phyloP scores from a whole-genome alignment of 2,113 vertebrate species.

The Onychostruthus taczanowskii region DNA sequence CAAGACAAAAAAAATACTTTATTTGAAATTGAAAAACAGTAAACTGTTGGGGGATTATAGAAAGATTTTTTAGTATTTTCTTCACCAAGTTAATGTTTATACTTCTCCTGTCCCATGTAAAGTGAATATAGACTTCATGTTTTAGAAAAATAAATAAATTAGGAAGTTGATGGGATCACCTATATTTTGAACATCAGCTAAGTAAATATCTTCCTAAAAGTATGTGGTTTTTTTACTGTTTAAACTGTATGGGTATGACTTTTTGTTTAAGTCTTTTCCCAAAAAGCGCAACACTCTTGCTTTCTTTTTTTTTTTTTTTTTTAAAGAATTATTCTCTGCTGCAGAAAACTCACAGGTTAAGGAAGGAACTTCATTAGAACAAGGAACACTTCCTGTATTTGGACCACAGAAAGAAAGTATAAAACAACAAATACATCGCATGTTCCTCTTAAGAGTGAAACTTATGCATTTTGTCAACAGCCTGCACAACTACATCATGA shows the following conservation, averaged over 20 bases:
- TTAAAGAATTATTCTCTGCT: conserved; percentile 83
- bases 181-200: neutral
- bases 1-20: neutral
- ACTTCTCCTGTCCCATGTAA: neutral
- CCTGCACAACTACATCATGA: conserved; percentile 98
- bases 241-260: neutral
- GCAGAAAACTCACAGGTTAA: conserved; percentile 69
- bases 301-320: neutral
- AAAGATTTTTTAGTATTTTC: neutral
- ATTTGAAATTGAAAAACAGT: neutral
- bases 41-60: neutral
- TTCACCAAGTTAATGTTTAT: neutral
- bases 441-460: conserved; percentile 95
- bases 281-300: neutral
- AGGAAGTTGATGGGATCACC: neutral
- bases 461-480: conserved; percentile 99
- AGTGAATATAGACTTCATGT: neutral
- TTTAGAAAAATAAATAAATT: neutral
- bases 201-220: neutral
- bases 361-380: conserved; percentile 67
- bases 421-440: conserved; percentile 90
- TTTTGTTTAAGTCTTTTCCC: neutral
- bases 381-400: conserved; percentile 31
- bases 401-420: conserved; percentile 67
- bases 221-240: neutral